Evolutionary conservation across 2,888 invertebrate genomes (phyloP), one percentile per base, ranked within the genome.

Genomic region (Heteromurus nitidus): DNA sequence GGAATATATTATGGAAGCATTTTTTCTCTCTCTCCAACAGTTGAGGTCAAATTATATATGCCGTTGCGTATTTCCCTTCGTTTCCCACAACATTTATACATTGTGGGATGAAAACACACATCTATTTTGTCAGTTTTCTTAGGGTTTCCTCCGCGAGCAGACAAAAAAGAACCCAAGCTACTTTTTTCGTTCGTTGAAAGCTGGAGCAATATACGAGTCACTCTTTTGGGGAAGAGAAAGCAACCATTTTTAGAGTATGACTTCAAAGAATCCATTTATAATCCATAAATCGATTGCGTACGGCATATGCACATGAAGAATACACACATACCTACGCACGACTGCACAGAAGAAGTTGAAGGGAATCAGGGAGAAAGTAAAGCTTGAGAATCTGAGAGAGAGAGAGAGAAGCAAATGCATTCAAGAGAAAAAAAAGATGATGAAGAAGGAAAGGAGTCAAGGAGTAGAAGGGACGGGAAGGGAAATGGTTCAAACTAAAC

Each of bases 241-340:
- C 62, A 53, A 22, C 64, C 73, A 7, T 64, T 74, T 74, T 64
- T 53, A 64, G 65, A 75, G 42, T 64, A 64, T 64, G 64, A 67
- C 68, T 67, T 76, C 76, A 76, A 76, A 76, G 67, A 47, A 67
- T 58, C 55, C 75, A 75, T 75, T 75, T 76, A 76, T 76, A 76
- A 76, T 76, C 76, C 76, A 68, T 76, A 76, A 76, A 76, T 76
- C 76, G 76, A 76, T 76, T 68, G 68, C 28, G 76, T 28, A 68
- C 60, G 68, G 47, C 68, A 68, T 76, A 60, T 68, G 68, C 68
- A 68, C 76, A 68, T 31, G 68, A 76, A 67, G 76, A 76, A 76
- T 75, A 67, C 75, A 58, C 64, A 74, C 42, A 67, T 64, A 64
- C 22, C 28, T n/a, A 75, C 67, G 75, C 75, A 67, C 75, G 75